Evolutionary conservation across 2,113 vertebrate species (phyloP).

Genomic region (Passerina amoena): DNA sequence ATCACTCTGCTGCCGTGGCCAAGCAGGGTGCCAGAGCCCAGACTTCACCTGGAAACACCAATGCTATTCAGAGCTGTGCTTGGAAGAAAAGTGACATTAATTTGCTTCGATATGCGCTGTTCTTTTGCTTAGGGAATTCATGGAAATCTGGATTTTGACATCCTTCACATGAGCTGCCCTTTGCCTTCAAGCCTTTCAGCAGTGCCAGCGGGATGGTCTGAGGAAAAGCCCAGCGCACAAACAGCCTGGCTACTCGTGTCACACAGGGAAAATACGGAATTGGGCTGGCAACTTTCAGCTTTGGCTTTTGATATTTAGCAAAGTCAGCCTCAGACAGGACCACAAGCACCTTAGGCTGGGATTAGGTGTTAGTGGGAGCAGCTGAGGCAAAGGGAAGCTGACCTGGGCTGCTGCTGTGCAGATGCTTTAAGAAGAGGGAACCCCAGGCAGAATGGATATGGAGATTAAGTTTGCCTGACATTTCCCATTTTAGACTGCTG

Average conservation of each 20-base stretch:
- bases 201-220: not conserved
- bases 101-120: not conserved
- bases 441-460: not conserved
- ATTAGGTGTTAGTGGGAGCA: not conserved
- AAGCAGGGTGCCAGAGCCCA: not conserved
- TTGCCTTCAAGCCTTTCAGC: not conserved
- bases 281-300: not conserved
- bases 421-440: not conserved
- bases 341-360: not conserved
- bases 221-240: not conserved
- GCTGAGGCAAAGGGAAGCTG: not conserved
- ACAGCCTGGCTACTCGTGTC: rapidly evolving
- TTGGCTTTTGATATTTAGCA: not conserved
- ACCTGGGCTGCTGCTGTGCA: not conserved
- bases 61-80: not conserved
- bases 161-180: not conserved
- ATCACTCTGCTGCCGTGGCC: rapidly evolving
- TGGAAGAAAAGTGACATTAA: not conserved
- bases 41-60: not conserved
- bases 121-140: not conserved
- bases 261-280: rapidly evolving
- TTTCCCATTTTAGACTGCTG: not conserved
- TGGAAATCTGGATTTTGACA: not conserved
- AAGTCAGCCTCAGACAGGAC: not conserved
- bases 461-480: not conserved